Base-by-base conservation (phyloP, 2,888 invertebrate species). In the Byasa hedistus region DNA sequence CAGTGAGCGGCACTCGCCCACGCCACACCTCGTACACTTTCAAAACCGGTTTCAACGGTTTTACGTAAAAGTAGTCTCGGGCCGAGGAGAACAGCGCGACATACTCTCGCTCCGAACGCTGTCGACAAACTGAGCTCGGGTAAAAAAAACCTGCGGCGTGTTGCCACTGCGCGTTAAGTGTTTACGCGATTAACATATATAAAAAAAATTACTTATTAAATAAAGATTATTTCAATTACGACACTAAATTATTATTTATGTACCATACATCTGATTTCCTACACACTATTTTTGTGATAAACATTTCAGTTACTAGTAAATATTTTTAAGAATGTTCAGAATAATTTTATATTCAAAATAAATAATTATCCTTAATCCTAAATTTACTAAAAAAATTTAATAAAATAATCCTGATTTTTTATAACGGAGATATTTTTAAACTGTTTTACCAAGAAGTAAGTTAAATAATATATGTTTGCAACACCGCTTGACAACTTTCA, bases 1-100 rank as follows among this genome's bases (percentile, higher is more conserved):
- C 85, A 76, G 82, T 83, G 81, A 81, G 85, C 84, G 77, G 82
- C 83, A 85, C 82, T 81, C 82, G 82, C 84, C 85, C 82, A 84
- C 86, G 86, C 86, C 88, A 84, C 89, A 87, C 89, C 89, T 89
- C 79, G 74, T 76, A 77, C 84, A 89, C 89, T 89, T 89, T 88
- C 86, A 79, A 87, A 88, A 87, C 89, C 87, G 89, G 87, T 89
- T 81, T 75, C 76, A 79, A 77, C 79, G 80, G 78, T 79, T 61
- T 74, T 78, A 83, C 89, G 89, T 86, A 89, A 88, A 89, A 88
- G 88, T 89, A 84, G 79, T 75, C 75, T 77, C 77, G 75, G 66
- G 71, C 69, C 72, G 65, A 70, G 70, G 71, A 70, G 68, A 73
- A 70, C 69, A 78, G 72, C 78, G 75, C 70, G 70, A 77, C 84